Conservation (phyloP, 2,888 invertebrate genomes). For the Yponomeuta plumbellus region DNA sequence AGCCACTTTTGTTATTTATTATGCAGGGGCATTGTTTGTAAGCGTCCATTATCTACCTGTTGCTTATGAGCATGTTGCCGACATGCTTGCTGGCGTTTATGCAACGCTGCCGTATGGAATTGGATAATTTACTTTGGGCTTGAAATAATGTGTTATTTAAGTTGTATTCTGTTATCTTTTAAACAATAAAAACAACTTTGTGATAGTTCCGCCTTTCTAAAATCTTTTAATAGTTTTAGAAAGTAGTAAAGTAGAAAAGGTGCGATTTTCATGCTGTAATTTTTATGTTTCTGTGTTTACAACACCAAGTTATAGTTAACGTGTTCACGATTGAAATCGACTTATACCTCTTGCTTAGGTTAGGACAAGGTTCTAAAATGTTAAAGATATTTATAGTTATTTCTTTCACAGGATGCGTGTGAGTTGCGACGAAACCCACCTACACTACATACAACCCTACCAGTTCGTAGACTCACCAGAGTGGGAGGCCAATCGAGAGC, state of each 20-base stretch:
- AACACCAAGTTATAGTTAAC: no score
- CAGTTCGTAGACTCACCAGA: constrained; percentile 94
- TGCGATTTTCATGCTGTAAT: no score
- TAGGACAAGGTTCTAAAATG: neutral
- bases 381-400: neutral
- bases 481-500: constrained; percentile 88
- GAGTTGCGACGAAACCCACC: constrained; percentile 87
- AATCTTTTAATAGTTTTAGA: no score
- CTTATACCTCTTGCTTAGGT: no score
- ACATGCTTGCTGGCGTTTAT: neutral
- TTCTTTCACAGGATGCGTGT: constrained; percentile 81
- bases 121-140: neutral
- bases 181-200: no score
- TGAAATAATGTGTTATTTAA: neutral
- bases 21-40: neutral
- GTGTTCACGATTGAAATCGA: no score
- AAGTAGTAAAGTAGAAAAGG: no score
- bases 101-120: neutral
- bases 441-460: constrained; percentile 86
- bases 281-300: no score
- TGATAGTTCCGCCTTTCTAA: no score
- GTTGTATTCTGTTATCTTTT: no score
- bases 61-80: neutral
- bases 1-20: neutral
- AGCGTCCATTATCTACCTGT: neutral